These are phyloP conservation scores for Sterna hirundo DNA, from an alignment of 2,113 vertebrate genomes.

Conservation along the genomic window DNA sequence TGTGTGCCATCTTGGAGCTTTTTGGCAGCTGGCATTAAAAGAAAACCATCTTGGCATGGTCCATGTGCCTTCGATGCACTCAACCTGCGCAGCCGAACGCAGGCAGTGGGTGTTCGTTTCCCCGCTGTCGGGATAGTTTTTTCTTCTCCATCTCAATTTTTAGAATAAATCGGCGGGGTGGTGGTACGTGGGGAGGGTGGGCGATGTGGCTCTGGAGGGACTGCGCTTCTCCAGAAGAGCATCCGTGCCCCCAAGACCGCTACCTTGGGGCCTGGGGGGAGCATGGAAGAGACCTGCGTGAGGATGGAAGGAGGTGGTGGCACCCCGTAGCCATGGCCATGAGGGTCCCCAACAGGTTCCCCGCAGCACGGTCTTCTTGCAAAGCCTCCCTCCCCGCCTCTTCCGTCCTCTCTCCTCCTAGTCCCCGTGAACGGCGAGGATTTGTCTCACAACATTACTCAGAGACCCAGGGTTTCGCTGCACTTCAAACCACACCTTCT, in stretches of 20 bases:
- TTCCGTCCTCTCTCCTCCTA: not conserved
- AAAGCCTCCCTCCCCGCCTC: not conserved
- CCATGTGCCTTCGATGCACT: rapidly evolving
- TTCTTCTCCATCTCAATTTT: not conserved
- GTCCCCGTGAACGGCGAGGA: rapidly evolving
- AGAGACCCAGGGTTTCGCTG: not conserved
- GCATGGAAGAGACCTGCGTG: not conserved
- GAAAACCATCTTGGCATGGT: not conserved
- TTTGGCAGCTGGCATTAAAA: not conserved
- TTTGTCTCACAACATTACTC: not conserved
- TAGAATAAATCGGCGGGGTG: not conserved
- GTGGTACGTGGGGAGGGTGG: not conserved
- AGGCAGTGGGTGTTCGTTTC: not conserved
- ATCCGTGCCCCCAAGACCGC: not conserved
- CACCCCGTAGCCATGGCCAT: not conserved
- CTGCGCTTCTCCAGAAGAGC: not conserved
- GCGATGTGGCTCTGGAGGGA: not conserved
- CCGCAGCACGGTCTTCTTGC: not conserved
- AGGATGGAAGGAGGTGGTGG: not conserved
- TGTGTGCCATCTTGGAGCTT: not conserved
- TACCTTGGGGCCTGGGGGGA: rapidly evolving
- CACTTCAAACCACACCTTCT: not conserved
- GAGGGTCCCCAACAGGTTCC: not conserved
- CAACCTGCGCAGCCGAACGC: rapidly evolving
- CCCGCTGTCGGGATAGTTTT: not conserved